A percentile compares a stretch with the other conserved stretches of the same genome.
These are phyloP conservation scores for Siniperca chuatsi DNA, from an alignment of 2,113 vertebrate species.

Conservation along the genomic window DNA sequence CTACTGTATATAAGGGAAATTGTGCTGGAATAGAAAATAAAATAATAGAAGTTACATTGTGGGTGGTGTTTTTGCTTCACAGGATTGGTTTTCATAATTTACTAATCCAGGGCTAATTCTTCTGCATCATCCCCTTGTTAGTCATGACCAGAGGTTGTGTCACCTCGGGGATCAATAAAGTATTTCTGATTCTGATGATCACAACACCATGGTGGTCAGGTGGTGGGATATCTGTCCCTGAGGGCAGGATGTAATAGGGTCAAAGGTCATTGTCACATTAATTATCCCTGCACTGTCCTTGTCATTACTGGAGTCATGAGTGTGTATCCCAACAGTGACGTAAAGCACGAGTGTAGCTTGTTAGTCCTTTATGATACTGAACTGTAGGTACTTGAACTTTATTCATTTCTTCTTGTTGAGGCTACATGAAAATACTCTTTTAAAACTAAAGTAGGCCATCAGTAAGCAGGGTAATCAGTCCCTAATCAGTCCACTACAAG, in stretches of 20 bases:
- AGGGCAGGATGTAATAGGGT: constrained; percentile 29
- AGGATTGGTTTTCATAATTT: constrained; percentile 22
- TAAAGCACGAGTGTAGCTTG: neutral
- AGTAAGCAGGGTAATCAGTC: neutral
- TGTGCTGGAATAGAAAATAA: neutral
- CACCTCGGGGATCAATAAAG: too few relatives aligned
- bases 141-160: neutral
- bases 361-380: neutral
- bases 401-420: neutral
- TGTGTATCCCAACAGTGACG: neutral
- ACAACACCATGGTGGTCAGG: constrained; percentile 13
- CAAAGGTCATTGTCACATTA: constrained; percentile 34
- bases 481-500: neutral
- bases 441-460: neutral
- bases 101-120: neutral
- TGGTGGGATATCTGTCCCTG: constrained; percentile 2
- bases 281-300: constrained; percentile 3
- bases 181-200: neutral
- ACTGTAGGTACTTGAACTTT: neutral
- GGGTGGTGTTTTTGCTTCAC: neutral
- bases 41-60: neutral
- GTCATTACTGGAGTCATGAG: constrained; percentile 15
- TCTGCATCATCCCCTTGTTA: constrained; percentile 11
- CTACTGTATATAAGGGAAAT: neutral
- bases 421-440: neutral